These are phyloP conservation scores for Egretta garzetta DNA, from an alignment of 2,113 vertebrate species.

Conservation along the genomic window DNA sequence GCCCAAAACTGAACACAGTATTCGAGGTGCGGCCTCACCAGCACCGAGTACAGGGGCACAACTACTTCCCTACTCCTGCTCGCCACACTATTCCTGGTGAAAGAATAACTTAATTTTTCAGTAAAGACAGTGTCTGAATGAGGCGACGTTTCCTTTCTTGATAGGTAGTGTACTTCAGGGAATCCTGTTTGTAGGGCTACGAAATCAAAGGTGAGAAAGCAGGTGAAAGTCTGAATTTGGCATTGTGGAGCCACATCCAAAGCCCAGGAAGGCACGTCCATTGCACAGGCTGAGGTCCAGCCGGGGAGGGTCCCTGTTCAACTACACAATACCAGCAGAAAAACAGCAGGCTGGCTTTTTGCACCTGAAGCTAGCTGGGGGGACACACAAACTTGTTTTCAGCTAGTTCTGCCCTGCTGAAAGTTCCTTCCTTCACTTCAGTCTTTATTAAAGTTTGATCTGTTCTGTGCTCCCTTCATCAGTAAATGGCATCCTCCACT, in stretches of 20 bases:
- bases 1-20: too few species aligned
- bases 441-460: neutral
- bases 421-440: neutral
- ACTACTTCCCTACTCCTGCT: too few species aligned
- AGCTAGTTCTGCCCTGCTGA: neutral
- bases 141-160: neutral
- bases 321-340: neutral
- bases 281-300: neutral
- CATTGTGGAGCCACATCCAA: neutral
- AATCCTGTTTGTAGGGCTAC: neutral
- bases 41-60: too few species aligned
- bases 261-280: neutral
- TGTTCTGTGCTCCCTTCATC: neutral
- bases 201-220: neutral
- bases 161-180: neutral
- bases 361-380: neutral
- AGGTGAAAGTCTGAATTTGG: neutral
- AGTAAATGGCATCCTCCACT: neutral
- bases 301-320: neutral
- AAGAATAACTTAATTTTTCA: neutral
- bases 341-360: neutral
- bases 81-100: too few species aligned
- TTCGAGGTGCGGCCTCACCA: too few species aligned
- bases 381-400: neutral
- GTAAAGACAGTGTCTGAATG: neutral